Evolutionary conservation across 2,113 vertebrate genomes (phyloP), one percentile per base, ranked within the genome.

Genomic region (Psilopsiagon aymara): DNA sequence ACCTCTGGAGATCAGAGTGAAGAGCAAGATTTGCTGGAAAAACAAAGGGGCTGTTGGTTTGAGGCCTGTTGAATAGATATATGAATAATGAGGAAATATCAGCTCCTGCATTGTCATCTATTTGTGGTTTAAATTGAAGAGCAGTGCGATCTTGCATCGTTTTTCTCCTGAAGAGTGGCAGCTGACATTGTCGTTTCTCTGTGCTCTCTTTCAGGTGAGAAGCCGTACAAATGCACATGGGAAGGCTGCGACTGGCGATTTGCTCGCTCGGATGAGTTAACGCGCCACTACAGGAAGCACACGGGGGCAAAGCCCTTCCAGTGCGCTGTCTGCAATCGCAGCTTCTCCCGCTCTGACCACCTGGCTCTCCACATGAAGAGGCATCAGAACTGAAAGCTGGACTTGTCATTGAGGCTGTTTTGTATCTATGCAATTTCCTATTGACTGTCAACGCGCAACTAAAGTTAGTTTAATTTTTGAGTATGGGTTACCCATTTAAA

Each of bases 361-460:
- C 98, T 99, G 98, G 99, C 99, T 44, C 98, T 99, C 73, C 99
- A 99, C 98, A 99, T 99, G 99, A 99, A 99, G 98, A 98, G 99
- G 94, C 99, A 99, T 95, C 99, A 99, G 98, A 99, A 98, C 97
- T 99, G 97, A 67, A 77, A 97, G 92, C 76, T 37, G 88, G 88
- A 44, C 78, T 83, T 76, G 28, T 76, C 6, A 0, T 12, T 5
- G 37, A 60, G 78, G 94, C 92, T 37, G 68, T 88, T 73, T 13
- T 83, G 80, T 95, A 96, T 96, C 97, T 97, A 94, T 94, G 97
- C 97, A 97, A 95, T 85, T 79, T 94, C 92, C 57, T 92, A 92
- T 91, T 94, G 93, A 95, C 90, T 94, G 74, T 87, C 4, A 15
- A 88, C 67, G 1, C 71, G 28, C 92, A 77, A 63, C 75, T 95